Conservation (phyloP, 2,113 vertebrate genomes). For the Entelurus aequoreus region DNA sequence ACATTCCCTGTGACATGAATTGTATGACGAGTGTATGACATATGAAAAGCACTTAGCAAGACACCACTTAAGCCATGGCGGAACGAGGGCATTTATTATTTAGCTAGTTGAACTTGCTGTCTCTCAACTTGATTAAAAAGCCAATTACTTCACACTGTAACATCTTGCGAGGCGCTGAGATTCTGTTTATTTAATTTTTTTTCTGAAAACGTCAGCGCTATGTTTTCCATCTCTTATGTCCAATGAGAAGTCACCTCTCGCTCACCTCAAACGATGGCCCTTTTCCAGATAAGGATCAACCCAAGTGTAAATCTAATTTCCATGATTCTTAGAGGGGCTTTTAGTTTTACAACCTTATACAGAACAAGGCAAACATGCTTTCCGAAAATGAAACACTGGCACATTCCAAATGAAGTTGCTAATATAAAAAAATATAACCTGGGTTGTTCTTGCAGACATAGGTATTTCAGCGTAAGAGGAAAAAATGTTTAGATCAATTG, state of each 20-base stretch:
- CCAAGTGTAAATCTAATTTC: conserved; percentile 65
- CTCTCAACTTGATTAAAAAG: conserved; percentile 26
- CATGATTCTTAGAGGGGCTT: conserved; percentile 64
- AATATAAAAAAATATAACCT: no score
- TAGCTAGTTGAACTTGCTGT: conserved; percentile 20
- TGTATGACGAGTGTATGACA: conserved; percentile 15
- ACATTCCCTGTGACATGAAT: conserved; percentile 19
- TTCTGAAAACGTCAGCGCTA: conserved; percentile 55
- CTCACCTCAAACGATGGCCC: conserved; percentile 57
- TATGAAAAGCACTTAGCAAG: conserved; percentile 21
- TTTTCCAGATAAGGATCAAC: conserved; percentile 57
- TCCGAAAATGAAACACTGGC: conserved; percentile 16
- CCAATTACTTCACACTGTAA: conserved; percentile 28
- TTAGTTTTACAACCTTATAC: conserved; percentile 61
- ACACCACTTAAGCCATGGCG: conserved; percentile 22
- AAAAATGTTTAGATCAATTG: conserved; percentile 32
- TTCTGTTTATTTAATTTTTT: conserved; percentile 5
- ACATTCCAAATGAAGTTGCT: neutral
- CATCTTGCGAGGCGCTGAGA: conserved; percentile 7
- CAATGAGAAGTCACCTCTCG: conserved; percentile 41
- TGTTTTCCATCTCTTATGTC: conserved; percentile 53
- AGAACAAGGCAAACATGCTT: conserved; percentile 53
- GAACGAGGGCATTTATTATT: conserved; percentile 35
- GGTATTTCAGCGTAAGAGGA: conserved; percentile 21
- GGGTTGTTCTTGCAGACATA: no score